Conservation (phyloP, 2,888 invertebrate species). For the Drosophila silvestris region DNA sequence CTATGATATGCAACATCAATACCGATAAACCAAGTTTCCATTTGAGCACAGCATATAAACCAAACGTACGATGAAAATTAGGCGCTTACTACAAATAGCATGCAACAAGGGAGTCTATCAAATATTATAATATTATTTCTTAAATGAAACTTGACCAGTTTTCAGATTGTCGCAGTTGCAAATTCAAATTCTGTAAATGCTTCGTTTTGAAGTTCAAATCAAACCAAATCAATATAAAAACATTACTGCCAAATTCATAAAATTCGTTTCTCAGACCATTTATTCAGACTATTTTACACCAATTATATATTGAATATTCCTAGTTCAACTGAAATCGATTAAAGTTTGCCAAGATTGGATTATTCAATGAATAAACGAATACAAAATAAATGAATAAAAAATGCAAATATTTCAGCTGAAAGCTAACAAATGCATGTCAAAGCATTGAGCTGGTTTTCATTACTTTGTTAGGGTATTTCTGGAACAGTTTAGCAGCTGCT, state of each 20-base stretch:
- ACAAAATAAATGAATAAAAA: not conserved
- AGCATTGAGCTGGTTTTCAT: not conserved
- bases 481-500: not conserved
- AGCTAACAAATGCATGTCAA: not conserved
- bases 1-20: not conserved
- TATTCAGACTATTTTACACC: not conserved
- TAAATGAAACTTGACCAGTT: not conserved
- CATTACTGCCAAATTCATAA: not conserved
- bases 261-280: not conserved
- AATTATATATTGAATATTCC: not conserved
- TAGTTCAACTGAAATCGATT: not conserved
- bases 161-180: not conserved
- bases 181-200: not conserved
- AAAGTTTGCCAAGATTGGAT: not conserved
- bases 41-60: not conserved
- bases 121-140: not conserved
- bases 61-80: not conserved
- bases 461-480: slow-evolving; percentile 21
- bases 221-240: not conserved
- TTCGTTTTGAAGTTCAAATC: not conserved
- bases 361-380: not conserved
- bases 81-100: not conserved
- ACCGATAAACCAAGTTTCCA: not conserved
- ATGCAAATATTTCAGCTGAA: not conserved
- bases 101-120: not conserved